Percentiles rank a stretch among this genome's conserved stretches.
These are phyloP conservation scores for Eucera pruinosa DNA, from an alignment of 2,888 invertebrate genomes.

Conservation along the genomic window DNA sequence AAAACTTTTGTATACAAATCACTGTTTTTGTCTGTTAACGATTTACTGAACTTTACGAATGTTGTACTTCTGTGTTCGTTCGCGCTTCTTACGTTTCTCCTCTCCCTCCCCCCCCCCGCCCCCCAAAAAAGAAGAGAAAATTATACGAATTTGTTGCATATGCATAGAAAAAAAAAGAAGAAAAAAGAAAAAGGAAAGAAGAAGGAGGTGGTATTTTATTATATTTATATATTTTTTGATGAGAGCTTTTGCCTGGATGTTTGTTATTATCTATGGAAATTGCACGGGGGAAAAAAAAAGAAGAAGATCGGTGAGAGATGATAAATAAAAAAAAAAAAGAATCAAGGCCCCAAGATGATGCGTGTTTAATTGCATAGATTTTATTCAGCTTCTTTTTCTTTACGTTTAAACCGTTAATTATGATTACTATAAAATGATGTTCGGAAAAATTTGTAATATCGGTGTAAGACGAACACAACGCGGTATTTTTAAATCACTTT, in stretches of 20 bases:
- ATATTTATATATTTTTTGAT: slow-evolving; percentile 51
- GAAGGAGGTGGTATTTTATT: slow-evolving; percentile 46
- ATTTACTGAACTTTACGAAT: slow-evolving; percentile 65
- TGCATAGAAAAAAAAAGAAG: too few relatives aligned
- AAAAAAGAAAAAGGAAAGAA: too few relatives aligned
- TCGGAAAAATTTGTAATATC: too few relatives aligned
- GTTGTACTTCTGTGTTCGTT: slow-evolving; percentile 61
- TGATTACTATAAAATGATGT: too few relatives aligned
- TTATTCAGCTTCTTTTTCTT: too few relatives aligned
- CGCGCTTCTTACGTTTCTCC: slow-evolving; percentile 52
- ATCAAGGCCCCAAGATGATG: too few relatives aligned
- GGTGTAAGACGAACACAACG: neutral
- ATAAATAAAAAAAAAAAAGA: too few relatives aligned
- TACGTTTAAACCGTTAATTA: too few relatives aligned
- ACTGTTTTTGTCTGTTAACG: slow-evolving; percentile 64
- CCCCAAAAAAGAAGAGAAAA: slow-evolving; percentile 17
- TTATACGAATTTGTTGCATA: slow-evolving; percentile 47
- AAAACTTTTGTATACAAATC: slow-evolving; percentile 57
- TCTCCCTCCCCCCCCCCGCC: too few relatives aligned
- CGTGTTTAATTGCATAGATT: slow-evolving; percentile 7
- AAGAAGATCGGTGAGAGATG: neutral
- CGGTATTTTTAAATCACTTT: slow-evolving; percentile 25
- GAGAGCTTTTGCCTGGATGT: slow-evolving; percentile 57
- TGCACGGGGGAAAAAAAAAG: neutral
- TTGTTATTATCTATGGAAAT: slow-evolving; percentile 21